Base-by-base conservation (phyloP, 2,888 invertebrate genomes). In the Trachelus troglodyta region DNA sequence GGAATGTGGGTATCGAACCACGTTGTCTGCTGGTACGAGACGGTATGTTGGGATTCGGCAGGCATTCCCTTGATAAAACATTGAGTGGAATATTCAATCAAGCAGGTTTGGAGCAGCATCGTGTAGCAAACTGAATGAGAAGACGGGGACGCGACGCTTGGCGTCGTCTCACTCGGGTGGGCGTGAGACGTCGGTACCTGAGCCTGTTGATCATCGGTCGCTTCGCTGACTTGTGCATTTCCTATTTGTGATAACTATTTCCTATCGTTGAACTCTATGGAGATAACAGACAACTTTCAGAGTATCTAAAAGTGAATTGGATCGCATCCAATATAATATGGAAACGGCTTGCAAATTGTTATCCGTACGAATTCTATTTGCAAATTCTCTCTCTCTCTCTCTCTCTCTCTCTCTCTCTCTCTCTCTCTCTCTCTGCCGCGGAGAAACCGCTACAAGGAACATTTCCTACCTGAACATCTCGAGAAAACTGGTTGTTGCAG, bases 401-500 rank as follows among this genome's bases (percentile, higher is more conserved):
- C n/a, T n/a, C n/a, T n/a, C n/a, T 40, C 12, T 12, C 37, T 37
- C 12, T 15, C 37, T 40, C 12, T 15, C 37, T 37, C 4, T 12
- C 15, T 37, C 4, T 15, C 34, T 40, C 6, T 23, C 4, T 15
- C 15, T 6, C 6, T 15, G 40, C 23, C 56, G 9, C 9, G 23
- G 56, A 23, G 23, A 9, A 15, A 15, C 23, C 56, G 56, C 56
- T 2, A 4, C 23, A 2, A 15, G 0, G 56, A 23, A 56, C 23
- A 56, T 30, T 34, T 81, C 92, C 90, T 83, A 96, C 96, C 94
- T 95, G 95, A 6, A 97, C 96, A 86, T 97, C 96, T 86, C 95
- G 95, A 88, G 95, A 95, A 92, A 96, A 96, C 91, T 96, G 95
- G 92, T 98, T 98, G 92, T 96, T 97, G 91, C 95, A 95, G 92